Percentiles rank a stretch among this genome's conserved stretches.
Evolutionary conservation across 2,888 invertebrate genomes (phyloP).

Genomic region (Agrotis clavis): DNA sequence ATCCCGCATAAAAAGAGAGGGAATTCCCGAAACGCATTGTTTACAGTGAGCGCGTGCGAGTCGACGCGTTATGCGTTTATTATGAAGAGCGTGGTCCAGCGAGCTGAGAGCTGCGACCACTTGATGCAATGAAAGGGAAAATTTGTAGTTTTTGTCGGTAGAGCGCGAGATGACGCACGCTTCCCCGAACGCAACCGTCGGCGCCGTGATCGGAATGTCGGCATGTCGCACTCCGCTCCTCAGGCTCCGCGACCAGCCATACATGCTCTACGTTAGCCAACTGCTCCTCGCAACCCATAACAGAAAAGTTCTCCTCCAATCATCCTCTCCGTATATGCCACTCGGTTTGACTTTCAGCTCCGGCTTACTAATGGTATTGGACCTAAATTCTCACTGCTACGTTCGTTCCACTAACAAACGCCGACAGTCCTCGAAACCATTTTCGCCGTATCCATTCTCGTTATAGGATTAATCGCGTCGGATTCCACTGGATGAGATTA

Average conservation of each 20-base stretch:
- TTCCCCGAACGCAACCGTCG: constrained; percentile 79
- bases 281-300: constrained; percentile 39
- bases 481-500: constrained; percentile 24
- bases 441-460: constrained; percentile 14
- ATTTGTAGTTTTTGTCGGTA: constrained; percentile 85
- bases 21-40: constrained; percentile 90
- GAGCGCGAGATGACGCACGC: constrained; percentile 83
- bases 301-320: background rate
- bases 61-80: constrained; percentile 83
- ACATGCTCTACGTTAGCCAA: constrained; percentile 43
- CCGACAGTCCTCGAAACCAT: constrained; percentile 4
- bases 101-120: constrained; percentile 67
- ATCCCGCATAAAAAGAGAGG: constrained; percentile 87
- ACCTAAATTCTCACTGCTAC: background rate
- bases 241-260: constrained; percentile 62
- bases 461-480: constrained; percentile 17
- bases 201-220: constrained; percentile 78
- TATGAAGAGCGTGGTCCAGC: constrained; percentile 74
- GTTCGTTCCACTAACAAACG: constrained; percentile 17
- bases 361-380: background rate
- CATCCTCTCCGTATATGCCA: background rate
- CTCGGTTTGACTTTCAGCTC: constrained; percentile 4
- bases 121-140: constrained; percentile 89
- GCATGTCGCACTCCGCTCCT: constrained; percentile 51
- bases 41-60: constrained; percentile 83